These are phyloP conservation scores for Cheilosia grossa DNA, from an alignment of 2,888 invertebrate genomes.

Conservation along the genomic window DNA sequence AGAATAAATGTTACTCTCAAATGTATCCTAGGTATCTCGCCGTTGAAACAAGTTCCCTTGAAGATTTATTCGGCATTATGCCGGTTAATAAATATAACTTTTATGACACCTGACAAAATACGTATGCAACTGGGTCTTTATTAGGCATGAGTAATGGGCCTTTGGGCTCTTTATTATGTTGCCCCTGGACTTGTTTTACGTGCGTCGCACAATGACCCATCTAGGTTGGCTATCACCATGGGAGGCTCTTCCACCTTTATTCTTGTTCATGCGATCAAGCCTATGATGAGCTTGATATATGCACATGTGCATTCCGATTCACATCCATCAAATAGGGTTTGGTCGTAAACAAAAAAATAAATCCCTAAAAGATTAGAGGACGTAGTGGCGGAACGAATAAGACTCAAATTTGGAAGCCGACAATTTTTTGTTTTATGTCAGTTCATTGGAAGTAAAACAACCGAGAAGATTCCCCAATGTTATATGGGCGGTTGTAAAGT, in stretches of 20 bases:
- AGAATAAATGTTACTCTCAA: constrained; percentile 21
- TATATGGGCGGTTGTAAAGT: constrained; percentile 18
- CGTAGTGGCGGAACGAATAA: constrained; percentile 41
- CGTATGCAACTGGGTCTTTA: constrained; percentile 70
- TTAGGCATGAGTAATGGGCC: constrained; percentile 72
- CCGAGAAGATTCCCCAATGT: neutral
- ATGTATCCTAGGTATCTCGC: constrained; percentile 10
- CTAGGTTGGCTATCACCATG: constrained; percentile 52
- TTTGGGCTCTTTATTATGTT: constrained; percentile 44
- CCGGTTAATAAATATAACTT: constrained; percentile 71
- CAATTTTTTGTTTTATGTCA: constrained; percentile 28
- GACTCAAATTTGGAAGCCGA: constrained; percentile 56
- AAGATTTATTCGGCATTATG: constrained; percentile 69
- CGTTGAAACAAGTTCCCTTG: constrained; percentile 49
- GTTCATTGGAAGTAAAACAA: constrained; percentile 20
- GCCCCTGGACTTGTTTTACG: constrained; percentile 56
- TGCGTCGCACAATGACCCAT: constrained; percentile 54
- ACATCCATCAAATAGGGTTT: constrained; percentile 64
- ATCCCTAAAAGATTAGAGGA: constrained; percentile 52
- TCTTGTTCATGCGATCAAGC: neutral
- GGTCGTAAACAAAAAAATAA: constrained; percentile 48
- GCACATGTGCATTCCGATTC: constrained; percentile 50
- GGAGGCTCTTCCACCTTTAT: constrained; percentile 34
- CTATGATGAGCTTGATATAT: constrained; percentile 45
- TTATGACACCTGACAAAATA: constrained; percentile 75